A percentile compares a stretch with the other conserved stretches of the same genome.
Evolutionary conservation across 2,888 invertebrate species (phyloP).

Genomic region (Agrochola lychnidis): DNA sequence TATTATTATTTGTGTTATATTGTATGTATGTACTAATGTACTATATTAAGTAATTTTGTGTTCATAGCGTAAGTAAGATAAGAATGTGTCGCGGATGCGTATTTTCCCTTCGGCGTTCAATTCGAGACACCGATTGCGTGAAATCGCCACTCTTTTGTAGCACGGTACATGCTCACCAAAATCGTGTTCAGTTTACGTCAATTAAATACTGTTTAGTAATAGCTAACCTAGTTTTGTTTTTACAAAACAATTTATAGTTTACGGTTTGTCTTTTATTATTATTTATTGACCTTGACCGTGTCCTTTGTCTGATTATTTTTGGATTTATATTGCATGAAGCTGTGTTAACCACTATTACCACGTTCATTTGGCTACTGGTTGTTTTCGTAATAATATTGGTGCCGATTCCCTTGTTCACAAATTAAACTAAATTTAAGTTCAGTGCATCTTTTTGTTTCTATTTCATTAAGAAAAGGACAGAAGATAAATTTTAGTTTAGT

Average conservation of each 20-base stretch:
- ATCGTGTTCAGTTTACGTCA: not conserved
- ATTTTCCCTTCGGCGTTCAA: not conserved
- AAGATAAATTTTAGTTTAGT: too few relatives aligned
- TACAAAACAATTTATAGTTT: not conserved
- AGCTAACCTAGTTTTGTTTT: not conserved
- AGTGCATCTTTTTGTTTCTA: too few relatives aligned
- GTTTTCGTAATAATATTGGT: not conserved
- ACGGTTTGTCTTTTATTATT: not conserved
- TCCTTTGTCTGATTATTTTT: too few relatives aligned
- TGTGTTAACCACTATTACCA: not conserved
- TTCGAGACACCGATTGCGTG: not conserved
- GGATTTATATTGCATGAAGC: not conserved
- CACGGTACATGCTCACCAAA: not conserved
- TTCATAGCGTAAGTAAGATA: slow-evolving; percentile 51
- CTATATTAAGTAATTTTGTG: slow-evolving; percentile 35
- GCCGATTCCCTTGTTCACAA: too few relatives aligned
- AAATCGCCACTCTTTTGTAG: not conserved
- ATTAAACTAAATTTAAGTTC: too few relatives aligned
- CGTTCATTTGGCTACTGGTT: not conserved
- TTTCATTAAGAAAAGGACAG: too few relatives aligned
- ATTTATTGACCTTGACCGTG: too few relatives aligned
- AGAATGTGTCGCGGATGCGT: slow-evolving; percentile 40
- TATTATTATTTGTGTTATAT: not conserved
- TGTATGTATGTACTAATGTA: too few relatives aligned
- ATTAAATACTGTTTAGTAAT: not conserved